Conservation (phyloP, 2,113 vertebrate genomes). For the Phocoena phocoena region DNA sequence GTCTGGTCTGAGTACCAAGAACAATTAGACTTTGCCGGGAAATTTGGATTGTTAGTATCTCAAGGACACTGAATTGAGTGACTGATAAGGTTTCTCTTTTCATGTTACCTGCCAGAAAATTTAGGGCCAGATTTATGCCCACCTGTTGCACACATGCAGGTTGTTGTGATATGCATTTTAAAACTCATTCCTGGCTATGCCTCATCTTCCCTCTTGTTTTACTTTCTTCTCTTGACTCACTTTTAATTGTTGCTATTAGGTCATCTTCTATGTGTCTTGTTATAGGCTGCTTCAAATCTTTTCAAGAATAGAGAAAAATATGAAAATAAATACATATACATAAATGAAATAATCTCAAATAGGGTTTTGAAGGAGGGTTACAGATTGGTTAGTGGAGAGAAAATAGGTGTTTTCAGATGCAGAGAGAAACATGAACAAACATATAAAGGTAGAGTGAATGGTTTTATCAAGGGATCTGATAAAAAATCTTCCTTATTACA, state of each 20-base stretch:
- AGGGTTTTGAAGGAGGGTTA: not conserved
- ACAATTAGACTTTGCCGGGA: slow-evolving; percentile 1
- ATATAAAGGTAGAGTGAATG: not conserved
- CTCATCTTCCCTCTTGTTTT: slow-evolving; percentile 3
- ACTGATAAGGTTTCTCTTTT: slow-evolving; percentile 12
- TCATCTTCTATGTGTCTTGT: not conserved
- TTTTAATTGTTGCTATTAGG: slow-evolving; percentile 36
- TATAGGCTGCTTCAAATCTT: not conserved
- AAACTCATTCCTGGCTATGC: not conserved
- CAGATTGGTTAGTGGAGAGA: not conserved
- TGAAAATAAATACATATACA: slow-evolving; percentile 1
- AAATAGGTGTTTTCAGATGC: not conserved
- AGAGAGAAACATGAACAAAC: not conserved
- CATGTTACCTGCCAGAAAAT: not conserved
- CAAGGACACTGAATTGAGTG: not conserved
- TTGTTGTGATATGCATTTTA: not conserved
- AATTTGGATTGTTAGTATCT: not conserved
- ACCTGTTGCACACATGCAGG: not conserved
- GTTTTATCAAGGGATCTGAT: not conserved
- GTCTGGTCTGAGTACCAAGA: not conserved
- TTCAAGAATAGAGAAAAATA: slow-evolving; percentile 29
- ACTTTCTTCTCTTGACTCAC: slow-evolving; percentile 21
- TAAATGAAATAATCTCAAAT: slow-evolving; percentile 19
- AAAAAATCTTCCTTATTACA: slow-evolving; percentile 17
- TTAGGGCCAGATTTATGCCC: not conserved